phyloP scores from a whole-genome alignment of 2,113 vertebrate species.

The Ahaetulla prasina region DNA sequence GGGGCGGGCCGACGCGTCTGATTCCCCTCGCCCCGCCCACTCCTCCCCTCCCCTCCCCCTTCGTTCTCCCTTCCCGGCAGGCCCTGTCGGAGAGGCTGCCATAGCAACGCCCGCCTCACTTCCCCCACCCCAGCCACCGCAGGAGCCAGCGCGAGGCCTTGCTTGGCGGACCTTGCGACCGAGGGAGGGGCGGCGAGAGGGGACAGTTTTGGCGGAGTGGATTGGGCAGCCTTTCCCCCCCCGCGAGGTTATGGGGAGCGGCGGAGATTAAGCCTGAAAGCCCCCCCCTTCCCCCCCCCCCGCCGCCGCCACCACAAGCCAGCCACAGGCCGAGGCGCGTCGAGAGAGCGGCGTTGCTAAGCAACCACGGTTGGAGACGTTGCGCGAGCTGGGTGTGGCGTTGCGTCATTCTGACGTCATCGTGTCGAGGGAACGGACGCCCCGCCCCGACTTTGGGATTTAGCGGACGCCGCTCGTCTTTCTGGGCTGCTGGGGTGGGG shows the following conservation, averaged over 20 bases:
- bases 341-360: constrained; percentile 32
- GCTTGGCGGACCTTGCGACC: no score
- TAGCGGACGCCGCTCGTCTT: background rate
- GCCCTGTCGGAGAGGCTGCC: background rate
- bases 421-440: background rate
- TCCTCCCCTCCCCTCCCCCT: background rate
- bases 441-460: background rate
- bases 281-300: no score
- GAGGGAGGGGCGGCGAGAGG: background rate
- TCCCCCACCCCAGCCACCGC: no score
- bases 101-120: background rate
- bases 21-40: background rate
- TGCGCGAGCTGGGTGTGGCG: no score
- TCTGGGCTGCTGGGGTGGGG: background rate
- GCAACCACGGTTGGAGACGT: background rate
- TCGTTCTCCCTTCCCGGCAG: background rate
- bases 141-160: background rate
- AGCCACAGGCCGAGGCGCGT: constrained; percentile 3
- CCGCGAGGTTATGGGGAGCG: fast-evolving
- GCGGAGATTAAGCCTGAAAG: background rate
- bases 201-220: background rate
- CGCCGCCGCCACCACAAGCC: no score
- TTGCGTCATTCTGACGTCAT: background rate
- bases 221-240: background rate
- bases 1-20: no score